Conservation (phyloP, 1,140 invertebrate genomes). For the Drosophila fuyamai region DNA sequence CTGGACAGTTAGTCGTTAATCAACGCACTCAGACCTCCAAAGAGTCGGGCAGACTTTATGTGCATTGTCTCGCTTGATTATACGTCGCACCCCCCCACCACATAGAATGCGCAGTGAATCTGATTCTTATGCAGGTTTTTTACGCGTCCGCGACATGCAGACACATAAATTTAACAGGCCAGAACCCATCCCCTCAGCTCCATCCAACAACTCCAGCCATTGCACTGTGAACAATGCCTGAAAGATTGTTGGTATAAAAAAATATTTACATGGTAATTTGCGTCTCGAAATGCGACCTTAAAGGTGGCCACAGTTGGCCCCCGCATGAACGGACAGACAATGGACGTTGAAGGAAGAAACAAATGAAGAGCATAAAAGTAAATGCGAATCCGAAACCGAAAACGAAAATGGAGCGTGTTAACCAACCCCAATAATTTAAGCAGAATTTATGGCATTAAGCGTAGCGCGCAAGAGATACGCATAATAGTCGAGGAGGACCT, state of each 20-base stretch:
- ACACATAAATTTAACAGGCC: conserved; percentile 71
- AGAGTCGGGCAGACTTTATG: conserved; percentile 56
- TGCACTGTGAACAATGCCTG: conserved; percentile 41
- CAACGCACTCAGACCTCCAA: conserved; percentile 46
- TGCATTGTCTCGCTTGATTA: conserved; percentile 79
- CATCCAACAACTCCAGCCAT: conserved; percentile 2
- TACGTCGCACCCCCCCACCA: conserved; percentile 47
- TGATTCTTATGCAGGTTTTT: conserved; percentile 75
- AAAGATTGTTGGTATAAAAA: conserved; percentile 8
- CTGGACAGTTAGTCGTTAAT: conserved; percentile 47
- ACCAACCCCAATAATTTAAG: conserved; percentile 82
- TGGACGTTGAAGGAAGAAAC: conserved; percentile 53
- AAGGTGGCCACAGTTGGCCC: conserved; percentile 36
- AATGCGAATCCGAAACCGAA: conserved; percentile 58
- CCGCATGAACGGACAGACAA: conserved; percentile 43
- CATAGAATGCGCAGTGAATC: conserved; percentile 33
- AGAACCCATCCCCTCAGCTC: conserved; percentile 11
- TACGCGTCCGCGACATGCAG: conserved; percentile 69
- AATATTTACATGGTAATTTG: conserved; percentile 51
- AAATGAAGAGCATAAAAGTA: conserved; percentile 71
- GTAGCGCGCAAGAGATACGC: conserved; percentile 63
- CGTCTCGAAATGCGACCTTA: conserved; percentile 39
- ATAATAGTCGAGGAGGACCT: conserved; percentile 53
- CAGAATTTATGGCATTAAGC: conserved; percentile 81
- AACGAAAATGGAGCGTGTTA: conserved; percentile 62